Evolutionary conservation across 2,113 vertebrate species (phyloP).

Genomic region (Dascyllus trimaculatus): DNA sequence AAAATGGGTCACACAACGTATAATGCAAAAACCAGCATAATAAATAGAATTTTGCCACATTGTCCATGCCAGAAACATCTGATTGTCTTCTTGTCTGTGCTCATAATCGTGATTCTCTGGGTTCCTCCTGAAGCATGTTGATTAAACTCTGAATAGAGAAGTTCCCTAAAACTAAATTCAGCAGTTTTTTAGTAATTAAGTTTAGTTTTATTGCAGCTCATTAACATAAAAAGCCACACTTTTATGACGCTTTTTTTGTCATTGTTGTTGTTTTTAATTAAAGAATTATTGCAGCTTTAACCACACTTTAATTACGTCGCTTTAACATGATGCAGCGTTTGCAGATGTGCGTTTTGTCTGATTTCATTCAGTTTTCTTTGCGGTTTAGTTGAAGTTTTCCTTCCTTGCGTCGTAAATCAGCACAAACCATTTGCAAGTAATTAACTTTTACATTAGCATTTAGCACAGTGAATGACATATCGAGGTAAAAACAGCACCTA

Average conservation of each 20-base stretch:
- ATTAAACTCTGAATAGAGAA: too few species aligned
- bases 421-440: slow-evolving; percentile 32
- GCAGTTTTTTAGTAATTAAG: background rate
- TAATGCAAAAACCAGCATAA: too few species aligned
- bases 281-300: background rate
- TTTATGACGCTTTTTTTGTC: background rate
- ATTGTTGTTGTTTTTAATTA: too few species aligned
- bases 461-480: background rate
- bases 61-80: too few species aligned
- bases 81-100: too few species aligned
- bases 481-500: background rate
- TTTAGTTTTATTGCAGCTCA: background rate
- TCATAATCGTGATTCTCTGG: too few species aligned
- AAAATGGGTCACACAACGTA: too few species aligned
- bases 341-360: slow-evolving; percentile 21
- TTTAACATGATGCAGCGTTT: slow-evolving; percentile 10
- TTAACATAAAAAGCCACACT: background rate
- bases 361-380: slow-evolving; percentile 22
- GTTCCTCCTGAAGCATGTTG: too few species aligned
- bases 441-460: slow-evolving; percentile 5
- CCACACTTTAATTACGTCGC: background rate
- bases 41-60: too few species aligned
- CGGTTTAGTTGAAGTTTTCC: slow-evolving; percentile 7
- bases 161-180: background rate
- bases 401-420: slow-evolving; percentile 20